Evolutionary conservation across 1,140 invertebrate genomes (phyloP).

Genomic region (Drosophila lowei): DNA sequence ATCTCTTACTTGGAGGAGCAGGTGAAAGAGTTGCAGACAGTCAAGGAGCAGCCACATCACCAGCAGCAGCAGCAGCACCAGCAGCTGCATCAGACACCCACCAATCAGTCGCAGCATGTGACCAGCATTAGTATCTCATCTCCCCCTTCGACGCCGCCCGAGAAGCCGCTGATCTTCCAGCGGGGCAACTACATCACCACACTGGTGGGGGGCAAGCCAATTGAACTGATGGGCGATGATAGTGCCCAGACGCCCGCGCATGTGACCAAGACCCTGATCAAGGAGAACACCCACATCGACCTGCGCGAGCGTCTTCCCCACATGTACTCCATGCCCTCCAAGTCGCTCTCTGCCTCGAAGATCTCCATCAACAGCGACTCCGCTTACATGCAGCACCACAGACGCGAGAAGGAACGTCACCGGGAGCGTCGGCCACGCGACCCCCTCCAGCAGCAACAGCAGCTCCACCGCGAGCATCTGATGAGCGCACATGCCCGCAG

Average conservation of each 20-base stretch:
- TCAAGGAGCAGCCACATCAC: slow-evolving; percentile 57
- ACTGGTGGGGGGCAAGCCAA: slow-evolving; percentile 80
- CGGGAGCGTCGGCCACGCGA: slow-evolving; percentile 58
- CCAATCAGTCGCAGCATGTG: slow-evolving; percentile 65
- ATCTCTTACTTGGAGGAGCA: slow-evolving; percentile 95
- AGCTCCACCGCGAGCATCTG: slow-evolving; percentile 62
- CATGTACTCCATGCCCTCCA: slow-evolving; percentile 72
- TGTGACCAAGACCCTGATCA: slow-evolving; percentile 79
- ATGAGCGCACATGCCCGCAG: slow-evolving; percentile 72
- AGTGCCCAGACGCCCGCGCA: slow-evolving; percentile 44
- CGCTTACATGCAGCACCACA: slow-evolving; percentile 69
- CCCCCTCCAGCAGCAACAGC: slow-evolving; percentile 72
- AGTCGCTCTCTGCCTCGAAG: slow-evolving; percentile 79
- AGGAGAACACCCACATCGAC: slow-evolving; percentile 77
- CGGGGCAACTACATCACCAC: slow-evolving; percentile 82
- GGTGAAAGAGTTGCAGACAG: slow-evolving; percentile 87
- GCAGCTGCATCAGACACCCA: slow-evolving; percentile 16
- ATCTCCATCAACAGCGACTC: slow-evolving; percentile 82
- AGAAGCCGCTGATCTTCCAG: slow-evolving; percentile 79
- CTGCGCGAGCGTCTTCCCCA: slow-evolving; percentile 54
- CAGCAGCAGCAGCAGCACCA: slow-evolving; percentile 32
- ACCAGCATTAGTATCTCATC: slow-evolving; percentile 83
- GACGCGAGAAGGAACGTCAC: slow-evolving; percentile 70
- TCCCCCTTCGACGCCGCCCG: slow-evolving; percentile 68
- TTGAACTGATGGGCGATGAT: slow-evolving; percentile 67